Conservation (phyloP, 1,140 invertebrate species). For the Caenorhabditis remanei region DNA sequence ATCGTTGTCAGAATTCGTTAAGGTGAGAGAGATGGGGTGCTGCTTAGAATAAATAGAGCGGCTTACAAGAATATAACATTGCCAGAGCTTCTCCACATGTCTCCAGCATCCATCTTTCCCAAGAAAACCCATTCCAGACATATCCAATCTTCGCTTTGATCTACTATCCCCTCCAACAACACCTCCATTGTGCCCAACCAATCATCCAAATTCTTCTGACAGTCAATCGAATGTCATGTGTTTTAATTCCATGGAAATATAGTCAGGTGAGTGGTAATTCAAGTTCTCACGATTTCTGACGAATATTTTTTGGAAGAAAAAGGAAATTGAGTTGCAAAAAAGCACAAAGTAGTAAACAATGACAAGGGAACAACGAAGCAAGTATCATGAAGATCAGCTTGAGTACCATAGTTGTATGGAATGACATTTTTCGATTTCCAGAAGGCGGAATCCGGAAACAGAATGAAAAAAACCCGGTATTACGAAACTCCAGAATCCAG, state of each 20-base stretch:
- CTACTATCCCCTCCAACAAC: slow-evolving; percentile 40
- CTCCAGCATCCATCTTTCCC: too few species aligned
- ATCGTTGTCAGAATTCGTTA: background rate
- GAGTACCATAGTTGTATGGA: too few species aligned
- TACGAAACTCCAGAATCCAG: too few species aligned
- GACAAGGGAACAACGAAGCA: background rate
- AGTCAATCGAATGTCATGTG: slow-evolving; percentile 36
- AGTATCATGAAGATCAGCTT: background rate
- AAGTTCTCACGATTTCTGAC: background rate
- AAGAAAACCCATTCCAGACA: background rate
- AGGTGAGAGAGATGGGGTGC: background rate
- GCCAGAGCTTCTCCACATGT: too few species aligned
- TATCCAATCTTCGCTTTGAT: background rate
- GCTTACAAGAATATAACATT: too few species aligned
- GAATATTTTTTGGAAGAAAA: background rate
- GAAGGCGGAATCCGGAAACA: too few species aligned
- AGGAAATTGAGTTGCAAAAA: background rate
- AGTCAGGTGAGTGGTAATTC: background rate
- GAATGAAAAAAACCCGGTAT: too few species aligned
- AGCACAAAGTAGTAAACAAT: background rate
- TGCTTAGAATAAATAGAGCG: too few species aligned
- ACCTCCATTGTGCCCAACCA: slow-evolving; percentile 42
- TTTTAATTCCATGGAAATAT: slow-evolving; percentile 21
- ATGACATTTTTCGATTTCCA: too few species aligned
- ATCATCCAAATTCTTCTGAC: slow-evolving; percentile 31